Conservation (phyloP, 2,888 invertebrate species). For the Icerya purchasi region DNA sequence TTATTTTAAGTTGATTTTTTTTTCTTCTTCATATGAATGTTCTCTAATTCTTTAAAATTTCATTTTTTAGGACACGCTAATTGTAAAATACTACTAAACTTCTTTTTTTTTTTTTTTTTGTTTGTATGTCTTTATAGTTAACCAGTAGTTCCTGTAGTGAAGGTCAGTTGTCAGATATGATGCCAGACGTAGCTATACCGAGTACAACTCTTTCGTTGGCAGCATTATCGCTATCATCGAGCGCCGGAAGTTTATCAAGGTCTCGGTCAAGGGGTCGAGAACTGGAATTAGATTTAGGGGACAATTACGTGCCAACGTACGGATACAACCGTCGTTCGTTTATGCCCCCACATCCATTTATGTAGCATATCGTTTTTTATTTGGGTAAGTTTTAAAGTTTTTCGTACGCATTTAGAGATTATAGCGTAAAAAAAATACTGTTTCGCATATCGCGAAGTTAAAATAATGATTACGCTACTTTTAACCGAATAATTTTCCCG, state of each 20-base stretch:
- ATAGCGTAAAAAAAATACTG: too few species aligned
- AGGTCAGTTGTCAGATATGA: slow-evolving; percentile 55
- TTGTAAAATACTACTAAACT: too few species aligned
- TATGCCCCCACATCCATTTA: slow-evolving; percentile 11
- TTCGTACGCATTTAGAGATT: too few species aligned
- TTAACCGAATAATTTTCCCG: too few species aligned
- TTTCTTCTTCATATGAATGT: too few species aligned
- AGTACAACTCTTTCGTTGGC: slow-evolving; percentile 35
- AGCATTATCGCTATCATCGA: slow-evolving; percentile 23
- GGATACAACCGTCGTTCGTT: slow-evolving; percentile 13
- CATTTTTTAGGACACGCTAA: too few species aligned
- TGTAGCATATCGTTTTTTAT: slow-evolving; percentile 5
- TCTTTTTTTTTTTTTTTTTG: too few species aligned
- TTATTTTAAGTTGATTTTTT: too few species aligned
- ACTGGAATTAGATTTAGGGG: slow-evolving; percentile 65
- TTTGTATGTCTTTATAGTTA: slow-evolving; percentile 15
- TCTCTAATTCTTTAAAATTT: too few species aligned
- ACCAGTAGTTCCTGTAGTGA: slow-evolving; percentile 27
- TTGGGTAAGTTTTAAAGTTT: neutral
- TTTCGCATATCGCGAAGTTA: too few species aligned
- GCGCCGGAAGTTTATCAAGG: slow-evolving; percentile 27
- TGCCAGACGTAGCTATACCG: slow-evolving; percentile 87
- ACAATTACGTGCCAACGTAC: slow-evolving; percentile 40
- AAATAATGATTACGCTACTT: too few species aligned
- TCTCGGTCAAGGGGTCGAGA: slow-evolving; percentile 30